A percentile compares a stretch with the other conserved stretches of the same genome.
These are phyloP conservation scores for Diloba caeruleocephala DNA, from an alignment of 2,888 invertebrate species.

Conservation along the genomic window DNA sequence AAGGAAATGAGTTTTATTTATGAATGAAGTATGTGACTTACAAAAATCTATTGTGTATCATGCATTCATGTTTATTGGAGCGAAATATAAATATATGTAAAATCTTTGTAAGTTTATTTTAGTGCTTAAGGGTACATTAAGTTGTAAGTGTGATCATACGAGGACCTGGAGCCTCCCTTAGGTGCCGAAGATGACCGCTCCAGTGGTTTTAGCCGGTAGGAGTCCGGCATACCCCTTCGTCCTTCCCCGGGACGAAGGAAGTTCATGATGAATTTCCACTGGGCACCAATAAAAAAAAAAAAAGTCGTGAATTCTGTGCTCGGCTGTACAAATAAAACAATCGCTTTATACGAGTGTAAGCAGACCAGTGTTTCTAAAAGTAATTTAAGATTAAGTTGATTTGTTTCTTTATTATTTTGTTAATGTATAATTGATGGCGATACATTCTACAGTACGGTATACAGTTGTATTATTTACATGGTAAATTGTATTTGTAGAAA, in stretches of 20 bases:
- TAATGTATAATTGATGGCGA: not conserved
- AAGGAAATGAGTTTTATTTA: conserved; percentile 40
- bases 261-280: too few species aligned
- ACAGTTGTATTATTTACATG: not conserved
- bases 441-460: too few species aligned
- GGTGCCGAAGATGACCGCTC: too few species aligned
- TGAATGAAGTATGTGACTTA: conserved; percentile 30
- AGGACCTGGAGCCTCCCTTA: too few species aligned
- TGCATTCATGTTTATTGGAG: not conserved
- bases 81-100: not conserved
- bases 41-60: not conserved
- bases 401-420: not conserved
- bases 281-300: too few species aligned
- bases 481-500: not conserved
- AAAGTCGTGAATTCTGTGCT: conserved; percentile 31
- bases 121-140: conserved; percentile 36
- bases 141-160: too few species aligned
- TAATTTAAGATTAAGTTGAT: too few species aligned
- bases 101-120: conserved; percentile 15
- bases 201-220: too few species aligned
- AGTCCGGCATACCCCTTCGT: too few species aligned
- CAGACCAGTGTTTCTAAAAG: conserved; percentile 23
- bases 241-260: too few species aligned
- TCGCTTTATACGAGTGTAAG: conserved; percentile 32
- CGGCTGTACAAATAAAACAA: conserved; percentile 46